Evolutionary conservation across 2,113 vertebrate species (phyloP).

Genomic region (Machaerirhynchus nigripectus): DNA sequence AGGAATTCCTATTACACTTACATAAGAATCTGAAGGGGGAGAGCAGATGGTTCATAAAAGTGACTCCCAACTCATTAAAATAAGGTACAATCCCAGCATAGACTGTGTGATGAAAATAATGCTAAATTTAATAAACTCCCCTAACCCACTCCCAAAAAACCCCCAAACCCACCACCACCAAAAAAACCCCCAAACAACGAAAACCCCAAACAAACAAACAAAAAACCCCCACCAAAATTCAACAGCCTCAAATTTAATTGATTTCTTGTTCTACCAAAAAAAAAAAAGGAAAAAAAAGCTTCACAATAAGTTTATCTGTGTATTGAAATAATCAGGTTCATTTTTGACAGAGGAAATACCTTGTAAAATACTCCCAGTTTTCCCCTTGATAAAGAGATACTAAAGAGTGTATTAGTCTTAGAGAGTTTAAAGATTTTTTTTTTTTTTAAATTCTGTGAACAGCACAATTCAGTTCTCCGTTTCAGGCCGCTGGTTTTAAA

Average conservation of each 20-base stretch:
- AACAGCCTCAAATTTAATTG: neutral
- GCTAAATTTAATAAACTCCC: neutral
- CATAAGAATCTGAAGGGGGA: neutral
- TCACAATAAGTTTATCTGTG: neutral
- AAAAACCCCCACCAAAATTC: neutral
- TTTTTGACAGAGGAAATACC: neutral
- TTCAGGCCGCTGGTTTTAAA: neutral
- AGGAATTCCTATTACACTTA: neutral
- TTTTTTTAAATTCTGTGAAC: neutral
- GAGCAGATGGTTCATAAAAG: neutral
- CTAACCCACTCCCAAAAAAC: rapidly evolving
- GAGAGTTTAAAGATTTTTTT: neutral
- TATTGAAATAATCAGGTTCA: neutral
- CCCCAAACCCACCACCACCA: neutral
- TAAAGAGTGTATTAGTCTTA: neutral
- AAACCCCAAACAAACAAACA: neutral
- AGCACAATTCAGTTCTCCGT: neutral
- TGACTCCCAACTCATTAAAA: neutral
- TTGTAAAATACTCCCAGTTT: neutral
- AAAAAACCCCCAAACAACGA: rapidly evolving
- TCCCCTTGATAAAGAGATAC: neutral
- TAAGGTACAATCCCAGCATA: neutral
- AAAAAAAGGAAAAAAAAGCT: neutral
- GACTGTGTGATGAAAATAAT: neutral
- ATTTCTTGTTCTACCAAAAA: neutral